phyloP scores from a whole-genome alignment of 2,888 invertebrate genomes.

The Entomobrya multifasciata region DNA sequence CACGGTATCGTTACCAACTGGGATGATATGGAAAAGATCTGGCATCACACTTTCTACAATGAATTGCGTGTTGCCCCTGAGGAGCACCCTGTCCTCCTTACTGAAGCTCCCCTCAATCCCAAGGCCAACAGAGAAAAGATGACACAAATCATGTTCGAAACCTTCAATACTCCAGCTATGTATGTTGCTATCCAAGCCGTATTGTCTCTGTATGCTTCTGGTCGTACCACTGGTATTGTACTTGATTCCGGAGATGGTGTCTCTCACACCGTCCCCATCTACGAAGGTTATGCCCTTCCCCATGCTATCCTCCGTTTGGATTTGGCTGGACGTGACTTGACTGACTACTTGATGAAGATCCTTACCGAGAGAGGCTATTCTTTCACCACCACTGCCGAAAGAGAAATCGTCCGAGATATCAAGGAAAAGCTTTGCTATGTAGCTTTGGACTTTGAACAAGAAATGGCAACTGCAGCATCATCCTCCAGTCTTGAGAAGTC shows the following conservation, averaged over 20 bases:
- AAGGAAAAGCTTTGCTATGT: conserved; percentile 97
- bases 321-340: conserved; percentile 85
- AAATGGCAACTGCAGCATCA: conserved; percentile 95
- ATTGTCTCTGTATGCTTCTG: conserved; percentile 94
- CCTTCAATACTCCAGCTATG: conserved; percentile 80
- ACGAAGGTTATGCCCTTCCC: conserved; percentile 95
- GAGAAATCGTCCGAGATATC: conserved; percentile 97
- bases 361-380: conserved; percentile 83
- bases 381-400: conserved; percentile 87
- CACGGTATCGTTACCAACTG: conserved; percentile 81
- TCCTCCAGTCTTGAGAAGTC: conserved; percentile 95
- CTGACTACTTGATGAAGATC: conserved; percentile 84
- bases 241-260: conserved; percentile 96
- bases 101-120: conserved; percentile 95
- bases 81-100: conserved; percentile 89
- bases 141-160: conserved; percentile 84
- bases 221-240: conserved; percentile 96
- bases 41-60: conserved; percentile 82
- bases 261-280: conserved; percentile 95
- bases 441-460: conserved; percentile 96
- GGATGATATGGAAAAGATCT: conserved; percentile 83
- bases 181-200: conserved; percentile 86
- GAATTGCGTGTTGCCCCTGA: conserved; percentile 81
- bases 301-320: conserved; percentile 96
- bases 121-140: conserved; percentile 97